phyloP scores from a whole-genome alignment of 2,797 vertebrate species.

The Enteromius mattozi region DNA sequence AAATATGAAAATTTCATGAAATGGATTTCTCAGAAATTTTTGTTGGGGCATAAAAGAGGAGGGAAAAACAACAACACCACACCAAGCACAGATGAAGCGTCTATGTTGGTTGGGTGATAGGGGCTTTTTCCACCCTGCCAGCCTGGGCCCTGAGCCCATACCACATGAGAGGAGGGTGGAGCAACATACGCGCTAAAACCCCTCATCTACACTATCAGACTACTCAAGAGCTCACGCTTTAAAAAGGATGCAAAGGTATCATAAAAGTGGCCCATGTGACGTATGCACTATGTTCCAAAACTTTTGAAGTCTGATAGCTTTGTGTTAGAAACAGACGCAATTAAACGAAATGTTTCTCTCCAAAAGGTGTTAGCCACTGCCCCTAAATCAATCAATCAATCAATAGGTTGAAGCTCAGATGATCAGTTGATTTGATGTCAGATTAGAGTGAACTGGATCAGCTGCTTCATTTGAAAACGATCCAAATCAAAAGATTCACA shows the following conservation, averaged over 20 bases:
- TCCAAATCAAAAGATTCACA: background rate
- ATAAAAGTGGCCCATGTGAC: background rate
- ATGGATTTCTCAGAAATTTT: slow-evolving; percentile 72
- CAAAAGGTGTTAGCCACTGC: background rate
- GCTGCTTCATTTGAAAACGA: background rate
- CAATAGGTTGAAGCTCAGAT: background rate
- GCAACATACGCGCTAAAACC: slow-evolving; percentile 49
- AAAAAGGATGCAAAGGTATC: slow-evolving; percentile 13
- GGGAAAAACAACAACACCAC: slow-evolving; percentile 61
- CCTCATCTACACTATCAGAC: slow-evolving; percentile 39
- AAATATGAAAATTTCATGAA: slow-evolving; percentile 52
- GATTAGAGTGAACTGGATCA: background rate
- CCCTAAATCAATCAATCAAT: background rate
- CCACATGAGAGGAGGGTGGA: slow-evolving; percentile 73
- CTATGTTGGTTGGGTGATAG: slow-evolving; percentile 66
- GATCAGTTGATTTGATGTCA: background rate
- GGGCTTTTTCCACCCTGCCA: slow-evolving; percentile 72
- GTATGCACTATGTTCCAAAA: background rate
- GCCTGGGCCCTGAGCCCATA: slow-evolving; percentile 60
- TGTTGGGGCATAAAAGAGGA: slow-evolving; percentile 60
- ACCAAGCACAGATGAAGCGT: slow-evolving; percentile 48
- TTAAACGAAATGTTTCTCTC: background rate
- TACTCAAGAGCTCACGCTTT: background rate
- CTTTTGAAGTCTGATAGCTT: slow-evolving; percentile 14
- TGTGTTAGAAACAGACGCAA: background rate